Base-by-base conservation (phyloP, 2,797 vertebrate genomes). In the Australoheros facetus region DNA sequence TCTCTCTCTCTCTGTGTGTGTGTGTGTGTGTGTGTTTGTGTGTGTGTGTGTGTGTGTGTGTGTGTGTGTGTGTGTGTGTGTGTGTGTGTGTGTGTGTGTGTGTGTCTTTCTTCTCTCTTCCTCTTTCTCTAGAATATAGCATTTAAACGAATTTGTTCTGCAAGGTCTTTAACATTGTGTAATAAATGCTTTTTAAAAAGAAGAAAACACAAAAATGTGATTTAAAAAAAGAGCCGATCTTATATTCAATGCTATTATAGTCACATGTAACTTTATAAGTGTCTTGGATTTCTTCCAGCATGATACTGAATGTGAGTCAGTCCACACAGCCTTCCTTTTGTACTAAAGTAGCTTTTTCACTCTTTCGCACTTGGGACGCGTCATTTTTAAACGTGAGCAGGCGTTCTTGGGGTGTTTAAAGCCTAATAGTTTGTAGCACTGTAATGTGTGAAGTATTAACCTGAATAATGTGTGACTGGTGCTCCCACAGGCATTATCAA, bases 321-420 rank as follows among this genome's bases (percentile, higher is more conserved):
- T 8, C 23, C 39, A 30, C 12, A 30, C 5, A 7, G 23, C 42
- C 16, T 76, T 37, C 39, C 1, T 19, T 64, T 78, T 73, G n/a
- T 17, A 59, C 13, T 66, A 16, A 19, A 48, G 39, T 66, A 17
- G 39, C 23, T 57, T 70, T 55, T 82, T 71, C 23, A 64, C 71
- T 77, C 14, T 51, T 16, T 34, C 70, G 16, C 9, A 8, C 62
- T 71, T n/a, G 19, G 45, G 30, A 74, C 42, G 42, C 79, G 57
- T 76, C 69, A 70, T 71, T 78, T 32, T 30, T 80, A 30, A 84
- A 80, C 66, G 71, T 7, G 39, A 71, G 77, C 62, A 70, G 60
- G 39, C 48, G 42, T 75, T 60, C 19, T 57, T 56, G 1, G 51
- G 4, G 48, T 42, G 57, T 56, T 72, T 76, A 55, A 78, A 75